phyloP scores from a whole-genome alignment of 2,797 vertebrate genomes.

The Coregonus ussuriensis region DNA sequence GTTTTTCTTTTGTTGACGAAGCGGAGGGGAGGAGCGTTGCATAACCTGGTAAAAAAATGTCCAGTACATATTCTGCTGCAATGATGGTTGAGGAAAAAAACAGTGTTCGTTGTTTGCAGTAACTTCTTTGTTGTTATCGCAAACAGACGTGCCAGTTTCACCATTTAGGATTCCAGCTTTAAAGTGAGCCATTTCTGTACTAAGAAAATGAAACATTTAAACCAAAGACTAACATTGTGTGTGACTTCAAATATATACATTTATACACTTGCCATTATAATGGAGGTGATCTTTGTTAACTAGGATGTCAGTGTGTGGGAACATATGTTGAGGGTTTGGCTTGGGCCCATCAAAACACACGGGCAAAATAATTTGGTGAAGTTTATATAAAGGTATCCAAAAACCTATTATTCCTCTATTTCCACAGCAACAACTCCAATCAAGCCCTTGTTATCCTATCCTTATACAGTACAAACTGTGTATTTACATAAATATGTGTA shows the following conservation, averaged over 20 bases:
- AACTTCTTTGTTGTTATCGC: no score
- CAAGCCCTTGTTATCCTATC: slow-evolving; percentile 42
- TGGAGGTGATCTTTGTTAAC: slow-evolving; percentile 18
- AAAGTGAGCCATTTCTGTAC: not conserved
- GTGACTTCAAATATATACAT: slow-evolving; percentile 28
- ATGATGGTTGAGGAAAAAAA: no score
- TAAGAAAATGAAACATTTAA: not conserved
- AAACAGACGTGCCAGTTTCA: no score
- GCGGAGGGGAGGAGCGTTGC: not conserved
- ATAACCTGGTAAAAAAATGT: no score
- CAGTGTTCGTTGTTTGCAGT: no score
- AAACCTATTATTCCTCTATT: not conserved
- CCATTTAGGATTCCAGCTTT: no score
- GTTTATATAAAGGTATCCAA: not conserved
- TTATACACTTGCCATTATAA: slow-evolving; percentile 26
- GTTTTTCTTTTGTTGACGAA: no score
- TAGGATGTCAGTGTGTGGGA: slow-evolving; percentile 6
- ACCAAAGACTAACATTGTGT: slow-evolving; percentile 9
- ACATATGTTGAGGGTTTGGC: not conserved
- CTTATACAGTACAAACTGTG: slow-evolving; percentile 55
- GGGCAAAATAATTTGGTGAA: not conserved
- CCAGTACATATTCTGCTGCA: no score
- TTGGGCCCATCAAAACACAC: not conserved
- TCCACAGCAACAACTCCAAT: slow-evolving; percentile 3
- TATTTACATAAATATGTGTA: slow-evolving; percentile 63